Evolutionary conservation across 2,797 vertebrate species (phyloP), one percentile per base, ranked within the genome.

Genomic region (Acanthurus leucopareius): DNA sequence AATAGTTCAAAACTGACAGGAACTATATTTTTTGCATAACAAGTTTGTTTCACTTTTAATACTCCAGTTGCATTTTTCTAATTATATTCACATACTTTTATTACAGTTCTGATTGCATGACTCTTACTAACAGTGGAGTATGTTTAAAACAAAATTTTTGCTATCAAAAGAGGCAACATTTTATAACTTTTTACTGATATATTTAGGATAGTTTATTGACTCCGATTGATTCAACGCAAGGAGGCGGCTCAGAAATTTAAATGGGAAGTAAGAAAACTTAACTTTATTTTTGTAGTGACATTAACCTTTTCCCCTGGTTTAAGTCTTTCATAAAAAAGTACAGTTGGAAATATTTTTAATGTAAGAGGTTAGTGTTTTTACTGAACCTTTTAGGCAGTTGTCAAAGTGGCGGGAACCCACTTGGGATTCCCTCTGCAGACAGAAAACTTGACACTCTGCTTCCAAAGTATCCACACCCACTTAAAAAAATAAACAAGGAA

Each of bases 331-430:
- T 35, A n/a, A 40, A 28, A 45, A 63, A 56, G 35, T 19, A 45
- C 22, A 47, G 70, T 49, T 53, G 63, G 28, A 8, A 13, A 32
- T 74, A 22, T 84, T 60, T 53, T 54, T 59, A 25, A 44, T 56
- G 45, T 62, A 44, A 59, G 45, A 51, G 42, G 42, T 60, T 47
- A 51, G 64, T 58, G 25, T 64, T 82, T 75, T 60, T 35, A 77
- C 49, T 59, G 22, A 85, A 83, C 42, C 69, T 76, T 86, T 87
- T 75, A 85, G 71, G 59, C 58, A 51, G 60, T 53, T 84, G 75
- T 74, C 15, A 63, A 54, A 67, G 38, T 22, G 49, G 19, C 11
- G 25, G 52, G 17, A 57, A 44, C 28, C 19, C 72, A 78, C 47
- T 14, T 16, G 56, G 73, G 75, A 85, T 73, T 73, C 44, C 42